phyloP scores from a whole-genome alignment of 2,888 invertebrate species.

The Coenonympha glycerion region DNA sequence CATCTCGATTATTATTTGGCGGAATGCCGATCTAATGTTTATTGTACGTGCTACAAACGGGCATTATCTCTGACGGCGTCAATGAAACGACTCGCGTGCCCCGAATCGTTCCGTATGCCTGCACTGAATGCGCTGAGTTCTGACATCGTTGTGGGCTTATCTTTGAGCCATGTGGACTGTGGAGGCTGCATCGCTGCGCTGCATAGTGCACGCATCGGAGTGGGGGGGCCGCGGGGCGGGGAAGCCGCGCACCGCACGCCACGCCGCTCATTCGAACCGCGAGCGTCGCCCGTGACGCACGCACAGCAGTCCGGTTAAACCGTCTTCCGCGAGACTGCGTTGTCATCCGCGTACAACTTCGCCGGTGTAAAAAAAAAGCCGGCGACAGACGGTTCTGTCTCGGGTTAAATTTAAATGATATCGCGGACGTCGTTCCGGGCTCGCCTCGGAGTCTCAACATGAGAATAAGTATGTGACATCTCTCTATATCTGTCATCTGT shows the following conservation, averaged over 20 bases:
- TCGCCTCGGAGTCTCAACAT: constrained; percentile 61
- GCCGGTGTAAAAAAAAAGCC: constrained; percentile 72
- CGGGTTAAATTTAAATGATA: constrained; percentile 75
- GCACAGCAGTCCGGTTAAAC: constrained; percentile 35
- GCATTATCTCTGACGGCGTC: constrained; percentile 52
- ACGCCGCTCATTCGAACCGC: constrained; percentile 53
- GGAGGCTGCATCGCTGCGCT: constrained; percentile 61
- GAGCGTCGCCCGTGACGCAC: constrained; percentile 44
- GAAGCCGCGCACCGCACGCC: constrained; percentile 44
- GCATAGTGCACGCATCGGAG: constrained; percentile 52
- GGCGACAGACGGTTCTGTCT: constrained; percentile 67
- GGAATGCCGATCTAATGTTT: constrained; percentile 39
- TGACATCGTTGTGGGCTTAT: constrained; percentile 47
- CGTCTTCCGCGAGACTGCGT: constrained; percentile 47
- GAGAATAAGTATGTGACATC: constrained; percentile 70
- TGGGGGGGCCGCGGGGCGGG: constrained; percentile 32
- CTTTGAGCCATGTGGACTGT: constrained; percentile 64
- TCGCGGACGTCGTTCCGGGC: constrained; percentile 59
- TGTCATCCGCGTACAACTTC: constrained; percentile 55
- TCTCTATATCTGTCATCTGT: constrained; percentile 34
- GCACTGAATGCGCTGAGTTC: no score
- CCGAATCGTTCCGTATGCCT: constrained; percentile 40
- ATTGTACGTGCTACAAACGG: constrained; percentile 51
- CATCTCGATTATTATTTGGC: constrained; percentile 30
- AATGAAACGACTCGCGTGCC: constrained; percentile 56